phyloP scores from a whole-genome alignment of 2,113 vertebrate genomes.

The Oplegnathus fasciatus region DNA sequence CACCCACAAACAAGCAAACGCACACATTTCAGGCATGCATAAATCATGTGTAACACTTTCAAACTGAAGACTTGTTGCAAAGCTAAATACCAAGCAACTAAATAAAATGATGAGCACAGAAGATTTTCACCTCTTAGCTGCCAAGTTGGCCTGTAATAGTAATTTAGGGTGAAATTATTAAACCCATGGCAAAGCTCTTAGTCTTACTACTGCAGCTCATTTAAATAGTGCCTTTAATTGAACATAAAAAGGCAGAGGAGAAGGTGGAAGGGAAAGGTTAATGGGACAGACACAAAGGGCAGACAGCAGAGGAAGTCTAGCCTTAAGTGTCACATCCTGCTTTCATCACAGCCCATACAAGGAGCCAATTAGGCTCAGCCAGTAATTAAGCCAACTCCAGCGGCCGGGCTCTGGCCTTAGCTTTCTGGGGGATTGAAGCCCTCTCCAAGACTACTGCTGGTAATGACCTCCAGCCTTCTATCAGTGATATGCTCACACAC shows the following conservation, averaged over 20 bases:
- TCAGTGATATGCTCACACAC: slow-evolving; percentile 60
- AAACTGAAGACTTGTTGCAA: slow-evolving; percentile 1
- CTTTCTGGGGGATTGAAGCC: slow-evolving; percentile 69
- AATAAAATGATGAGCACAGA: slow-evolving; percentile 2
- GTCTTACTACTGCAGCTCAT: slow-evolving; percentile 53
- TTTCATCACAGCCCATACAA: slow-evolving; percentile 59
- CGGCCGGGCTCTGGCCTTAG: slow-evolving; percentile 28
- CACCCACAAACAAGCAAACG: slow-evolving; percentile 13
- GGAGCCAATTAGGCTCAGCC: slow-evolving; percentile 74
- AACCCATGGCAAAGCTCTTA: slow-evolving; percentile 42
- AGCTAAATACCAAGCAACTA: slow-evolving; percentile 6
- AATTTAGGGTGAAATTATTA: slow-evolving; percentile 59
- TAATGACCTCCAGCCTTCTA: slow-evolving; percentile 73
- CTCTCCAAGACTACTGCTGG: slow-evolving; percentile 61
- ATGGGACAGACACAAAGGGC: slow-evolving; percentile 82
- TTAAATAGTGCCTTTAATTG: slow-evolving; percentile 78
- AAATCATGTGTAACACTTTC: not conserved
- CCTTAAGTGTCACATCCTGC: slow-evolving; percentile 79
- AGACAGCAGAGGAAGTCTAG: slow-evolving; percentile 71
- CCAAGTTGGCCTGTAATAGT: slow-evolving; percentile 17
- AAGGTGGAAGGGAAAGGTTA: slow-evolving; percentile 82
- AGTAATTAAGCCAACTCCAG: slow-evolving; percentile 73
- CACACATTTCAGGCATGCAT: not conserved
- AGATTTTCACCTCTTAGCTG: slow-evolving; percentile 20
- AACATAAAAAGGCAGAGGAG: slow-evolving; percentile 76